These are phyloP conservation scores for Diploscapter pachys DNA, from an alignment of 1,140 invertebrate genomes.

Conservation along the genomic window DNA sequence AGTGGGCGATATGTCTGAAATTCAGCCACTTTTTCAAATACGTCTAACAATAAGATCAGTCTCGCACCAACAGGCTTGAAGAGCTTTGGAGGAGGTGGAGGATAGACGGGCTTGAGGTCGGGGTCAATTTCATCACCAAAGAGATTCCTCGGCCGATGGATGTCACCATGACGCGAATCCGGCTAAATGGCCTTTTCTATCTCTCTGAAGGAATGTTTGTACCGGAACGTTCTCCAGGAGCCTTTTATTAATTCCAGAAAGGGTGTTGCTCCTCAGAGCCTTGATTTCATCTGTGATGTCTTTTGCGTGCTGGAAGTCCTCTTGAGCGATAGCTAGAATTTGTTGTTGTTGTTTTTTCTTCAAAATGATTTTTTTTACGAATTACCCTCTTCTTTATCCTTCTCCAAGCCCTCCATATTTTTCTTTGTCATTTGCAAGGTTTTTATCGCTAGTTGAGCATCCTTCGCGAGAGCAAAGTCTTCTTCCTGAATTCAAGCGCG, in stretches of 20 bases:
- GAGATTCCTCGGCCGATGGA: slow-evolving; percentile 11
- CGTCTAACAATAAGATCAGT: not conserved
- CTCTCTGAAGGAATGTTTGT: not conserved
- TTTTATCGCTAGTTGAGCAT: too few relatives aligned
- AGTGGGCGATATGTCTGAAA: slow-evolving; percentile 16
- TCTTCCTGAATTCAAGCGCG: too few relatives aligned
- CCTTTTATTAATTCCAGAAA: slow-evolving; percentile 24
- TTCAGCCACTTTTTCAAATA: not conserved
- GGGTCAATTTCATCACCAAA: not conserved
- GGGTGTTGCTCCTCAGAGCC: slow-evolving; percentile 21
- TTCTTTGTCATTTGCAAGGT: too few relatives aligned
- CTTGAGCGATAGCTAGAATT: not conserved
- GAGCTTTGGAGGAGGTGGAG: slow-evolving; percentile 17
- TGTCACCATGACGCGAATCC: slow-evolving; percentile 10
- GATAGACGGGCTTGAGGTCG: not conserved
- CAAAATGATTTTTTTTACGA: too few relatives aligned
- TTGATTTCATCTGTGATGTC: slow-evolving; percentile 35
- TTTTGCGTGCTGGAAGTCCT: slow-evolving; percentile 37
- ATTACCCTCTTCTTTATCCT: too few relatives aligned
- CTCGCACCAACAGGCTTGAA: slow-evolving; percentile 21
- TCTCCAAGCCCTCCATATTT: too few relatives aligned
- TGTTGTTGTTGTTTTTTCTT: too few relatives aligned
- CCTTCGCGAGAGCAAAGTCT: too few relatives aligned
- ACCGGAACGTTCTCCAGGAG: slow-evolving; percentile 24
- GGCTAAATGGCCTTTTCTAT: slow-evolving; percentile 6